phyloP scores from a whole-genome alignment of 2,113 vertebrate genomes.

The Edolisoma coerulescens region DNA sequence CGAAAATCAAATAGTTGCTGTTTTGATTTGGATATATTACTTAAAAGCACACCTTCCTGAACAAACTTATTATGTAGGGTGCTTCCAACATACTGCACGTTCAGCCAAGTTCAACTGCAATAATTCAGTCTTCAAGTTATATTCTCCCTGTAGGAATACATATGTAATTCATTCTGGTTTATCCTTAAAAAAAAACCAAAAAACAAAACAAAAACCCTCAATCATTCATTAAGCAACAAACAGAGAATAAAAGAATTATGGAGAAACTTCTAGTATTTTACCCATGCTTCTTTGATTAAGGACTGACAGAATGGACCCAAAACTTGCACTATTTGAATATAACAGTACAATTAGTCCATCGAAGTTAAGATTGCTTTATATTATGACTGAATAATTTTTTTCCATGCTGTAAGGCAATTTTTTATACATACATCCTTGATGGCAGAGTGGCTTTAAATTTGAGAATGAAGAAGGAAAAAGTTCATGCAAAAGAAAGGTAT shows the following conservation, averaged over 20 bases:
- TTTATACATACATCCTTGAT: not conserved
- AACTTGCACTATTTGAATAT: not conserved
- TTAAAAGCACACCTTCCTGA: not conserved
- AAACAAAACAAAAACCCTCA: not conserved
- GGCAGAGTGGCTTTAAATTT: conserved; percentile 79
- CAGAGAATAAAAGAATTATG: not conserved
- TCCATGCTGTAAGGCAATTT: not conserved
- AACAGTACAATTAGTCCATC: not conserved
- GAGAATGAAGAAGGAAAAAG: conserved; percentile 54
- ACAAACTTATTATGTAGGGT: not conserved
- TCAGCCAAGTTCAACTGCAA: not conserved
- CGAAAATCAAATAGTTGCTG: not conserved
- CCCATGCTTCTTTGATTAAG: conserved; percentile 10
- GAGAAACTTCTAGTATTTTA: not conserved
- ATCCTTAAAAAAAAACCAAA: not conserved
- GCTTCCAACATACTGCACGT: not conserved
- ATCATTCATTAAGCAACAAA: not conserved
- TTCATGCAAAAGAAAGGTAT: not conserved
- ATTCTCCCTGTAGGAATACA: not conserved
- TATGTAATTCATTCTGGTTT: not conserved
- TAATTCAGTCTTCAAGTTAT: not conserved
- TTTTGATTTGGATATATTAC: not conserved
- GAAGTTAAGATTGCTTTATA: not conserved
- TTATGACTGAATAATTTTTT: not conserved
- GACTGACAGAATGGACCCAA: conserved; percentile 17